phyloP scores from a whole-genome alignment of 2,888 invertebrate genomes.

The Ptilodon capucinus region DNA sequence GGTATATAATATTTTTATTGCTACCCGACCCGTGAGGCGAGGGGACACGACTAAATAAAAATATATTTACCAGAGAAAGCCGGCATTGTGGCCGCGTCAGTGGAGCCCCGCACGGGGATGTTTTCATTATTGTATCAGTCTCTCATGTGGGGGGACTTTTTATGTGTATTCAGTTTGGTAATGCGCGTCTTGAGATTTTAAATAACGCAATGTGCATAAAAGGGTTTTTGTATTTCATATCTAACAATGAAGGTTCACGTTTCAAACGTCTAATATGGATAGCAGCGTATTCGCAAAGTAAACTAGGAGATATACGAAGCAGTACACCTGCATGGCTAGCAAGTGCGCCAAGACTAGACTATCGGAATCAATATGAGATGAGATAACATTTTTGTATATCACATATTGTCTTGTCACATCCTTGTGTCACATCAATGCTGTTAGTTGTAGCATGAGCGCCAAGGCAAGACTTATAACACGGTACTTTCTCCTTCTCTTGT shows the following conservation, averaged over 20 bases:
- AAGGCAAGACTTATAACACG: no score
- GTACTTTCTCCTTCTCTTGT: no score
- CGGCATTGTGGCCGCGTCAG: slow-evolving; percentile 54
- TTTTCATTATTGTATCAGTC: slow-evolving; percentile 39
- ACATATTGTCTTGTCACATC: no score
- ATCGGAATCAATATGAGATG: no score
- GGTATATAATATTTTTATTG: slow-evolving; percentile 76
- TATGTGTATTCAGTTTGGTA: background rate
- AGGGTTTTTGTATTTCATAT: background rate
- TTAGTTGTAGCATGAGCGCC: no score
- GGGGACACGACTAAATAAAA: slow-evolving; percentile 72
- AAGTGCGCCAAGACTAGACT: no score
- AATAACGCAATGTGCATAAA: background rate
- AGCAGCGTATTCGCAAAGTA: no score
- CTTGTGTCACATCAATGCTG: no score
- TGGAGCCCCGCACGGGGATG: slow-evolving; percentile 38
- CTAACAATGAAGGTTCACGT: background rate
- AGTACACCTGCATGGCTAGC: no score
- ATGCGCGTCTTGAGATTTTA: background rate
- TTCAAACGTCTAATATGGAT: no score
- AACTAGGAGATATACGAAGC: no score
- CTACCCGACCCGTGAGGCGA: slow-evolving; percentile 57
- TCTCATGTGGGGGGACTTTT: slow-evolving; percentile 11
- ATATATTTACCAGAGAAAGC: slow-evolving; percentile 61
- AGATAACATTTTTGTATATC: no score